phyloP scores from a whole-genome alignment of 2,888 invertebrate species.

The Argyresthia goedartella region DNA sequence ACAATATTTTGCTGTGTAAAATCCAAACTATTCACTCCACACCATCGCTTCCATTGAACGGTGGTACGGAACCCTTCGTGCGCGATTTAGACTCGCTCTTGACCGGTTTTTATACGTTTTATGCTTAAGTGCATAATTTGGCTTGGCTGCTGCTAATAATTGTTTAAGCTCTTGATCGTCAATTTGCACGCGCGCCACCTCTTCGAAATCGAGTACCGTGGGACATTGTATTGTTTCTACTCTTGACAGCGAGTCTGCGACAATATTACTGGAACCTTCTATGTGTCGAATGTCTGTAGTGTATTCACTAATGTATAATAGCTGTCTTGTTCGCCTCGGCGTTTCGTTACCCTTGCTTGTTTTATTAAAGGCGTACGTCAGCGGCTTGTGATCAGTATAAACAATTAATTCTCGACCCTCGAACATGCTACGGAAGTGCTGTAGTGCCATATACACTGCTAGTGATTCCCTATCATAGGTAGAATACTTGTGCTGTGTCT shows the following conservation, averaged over 20 bases:
- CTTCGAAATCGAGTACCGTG: background rate
- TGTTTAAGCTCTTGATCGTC: too few relatives aligned
- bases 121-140: too few relatives aligned
- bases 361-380: background rate
- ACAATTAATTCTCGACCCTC: slow-evolving; percentile 6
- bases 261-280: background rate
- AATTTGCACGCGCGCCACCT: background rate
- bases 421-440: slow-evolving; percentile 10
- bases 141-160: too few relatives aligned
- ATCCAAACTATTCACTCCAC: too few relatives aligned
- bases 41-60: too few relatives aligned
- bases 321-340: background rate
- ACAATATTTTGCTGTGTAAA: too few relatives aligned
- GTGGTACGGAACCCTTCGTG: too few relatives aligned
- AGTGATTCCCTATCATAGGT: too few relatives aligned
- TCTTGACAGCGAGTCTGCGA: background rate
- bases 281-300: background rate
- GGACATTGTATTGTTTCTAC: background rate
- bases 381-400: background rate
- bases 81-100: too few relatives aligned
- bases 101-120: too few relatives aligned
- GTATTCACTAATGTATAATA: background rate
- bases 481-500: slow-evolving; percentile 11
- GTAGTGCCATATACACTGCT: slow-evolving; percentile 10
- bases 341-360: background rate